Percentiles rank a stretch among this genome's conserved stretches.
These are phyloP conservation scores for Cryptoprocta ferox DNA, from an alignment of 2,797 vertebrate species.

Conservation along the genomic window DNA sequence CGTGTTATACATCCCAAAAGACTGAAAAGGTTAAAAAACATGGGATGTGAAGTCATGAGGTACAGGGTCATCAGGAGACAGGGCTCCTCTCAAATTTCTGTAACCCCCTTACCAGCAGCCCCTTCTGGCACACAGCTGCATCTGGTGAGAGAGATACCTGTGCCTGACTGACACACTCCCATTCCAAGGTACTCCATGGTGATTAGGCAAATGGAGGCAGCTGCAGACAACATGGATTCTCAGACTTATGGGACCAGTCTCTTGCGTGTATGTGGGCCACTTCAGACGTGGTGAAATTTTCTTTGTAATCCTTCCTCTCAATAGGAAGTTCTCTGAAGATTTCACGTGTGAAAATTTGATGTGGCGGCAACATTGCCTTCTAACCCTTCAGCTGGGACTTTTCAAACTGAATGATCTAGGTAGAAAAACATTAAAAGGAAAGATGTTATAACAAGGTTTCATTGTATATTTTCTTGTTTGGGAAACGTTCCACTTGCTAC, in stretches of 20 bases:
- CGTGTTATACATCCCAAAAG: background rate
- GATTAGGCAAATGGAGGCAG: background rate
- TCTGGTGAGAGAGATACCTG: background rate
- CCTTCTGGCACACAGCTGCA: background rate
- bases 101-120: background rate
- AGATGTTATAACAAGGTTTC: conserved; percentile 22
- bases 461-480: conserved; percentile 36
- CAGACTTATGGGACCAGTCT: background rate
- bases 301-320: conserved; percentile 27
- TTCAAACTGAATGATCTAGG: background rate
- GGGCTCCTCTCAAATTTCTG: background rate
- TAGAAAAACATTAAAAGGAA: conserved; percentile 49
- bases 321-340: conserved; percentile 28
- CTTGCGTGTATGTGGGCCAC: background rate
- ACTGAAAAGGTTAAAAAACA: background rate
- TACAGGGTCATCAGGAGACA: background rate
- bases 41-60: background rate
- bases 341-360: conserved; percentile 34
- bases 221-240: background rate
- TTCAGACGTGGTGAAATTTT: background rate
- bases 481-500: conserved; percentile 21
- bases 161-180: background rate
- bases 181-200: background rate
- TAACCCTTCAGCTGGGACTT: conserved; percentile 6
- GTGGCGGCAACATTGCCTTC: conserved; percentile 16